Evolutionary conservation across 2,888 invertebrate species (phyloP), one percentile per base, ranked within the genome.

Genomic region (Sepiola atlantica): DNA sequence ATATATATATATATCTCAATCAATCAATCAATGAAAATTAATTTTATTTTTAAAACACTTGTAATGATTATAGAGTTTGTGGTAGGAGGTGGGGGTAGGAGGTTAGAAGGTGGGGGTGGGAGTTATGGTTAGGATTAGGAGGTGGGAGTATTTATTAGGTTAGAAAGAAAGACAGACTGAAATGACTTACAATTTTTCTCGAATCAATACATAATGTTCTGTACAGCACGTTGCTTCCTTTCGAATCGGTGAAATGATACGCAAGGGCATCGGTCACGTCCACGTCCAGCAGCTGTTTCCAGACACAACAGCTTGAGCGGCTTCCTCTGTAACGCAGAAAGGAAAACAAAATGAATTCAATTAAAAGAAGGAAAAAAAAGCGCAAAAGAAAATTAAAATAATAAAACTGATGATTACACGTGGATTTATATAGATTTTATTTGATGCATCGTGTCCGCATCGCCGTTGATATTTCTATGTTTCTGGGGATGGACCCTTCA

Each of bases 141-240:
- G 45, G 2, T 45, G 45, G 8, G 45, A 45, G 45, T 45, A 45
- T 8, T 8, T 45, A 45, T 45, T 45, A 45, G 45, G 45, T 45
- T 45, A 45, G 8, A 45, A 45, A 8, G 45, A 45, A 45, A 45
- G 8, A 45, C 90, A 28, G 2, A 35, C 21, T 45, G 24, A 54
- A 55, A 92, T 6, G 24, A 95, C 97, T 95, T 94, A 97, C 97
- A 94, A 96, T 96, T 95, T 97, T 97, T 93, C 96, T 95, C 21
- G 96, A 96, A 95, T 97, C 97, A 55, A 97, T 96, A 90, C 95
- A 95, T 24, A 97, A 95, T 3, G 96, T 96, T 61, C 95, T 95
- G 94, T 95, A 96, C 35, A 97, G 95, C 90, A 95, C 95, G 35
- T 95, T 95, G 95, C 96, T 96, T 95, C 96, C 95, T 90, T 94